These are phyloP conservation scores for Monochamus saltuarius DNA, from an alignment of 1,140 invertebrate genomes.

Conservation along the genomic window DNA sequence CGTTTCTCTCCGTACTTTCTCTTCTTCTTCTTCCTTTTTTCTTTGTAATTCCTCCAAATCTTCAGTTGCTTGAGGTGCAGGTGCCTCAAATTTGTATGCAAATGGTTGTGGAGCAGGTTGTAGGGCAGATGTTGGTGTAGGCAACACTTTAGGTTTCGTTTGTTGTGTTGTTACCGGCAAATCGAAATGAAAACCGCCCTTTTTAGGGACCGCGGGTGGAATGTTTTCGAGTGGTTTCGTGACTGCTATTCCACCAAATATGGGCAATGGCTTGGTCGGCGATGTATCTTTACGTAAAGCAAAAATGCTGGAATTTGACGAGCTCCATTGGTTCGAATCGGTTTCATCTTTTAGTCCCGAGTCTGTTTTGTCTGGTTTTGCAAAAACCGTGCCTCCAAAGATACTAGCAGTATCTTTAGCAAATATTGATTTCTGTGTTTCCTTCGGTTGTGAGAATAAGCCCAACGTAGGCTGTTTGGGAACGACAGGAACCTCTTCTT, in stretches of 20 bases:
- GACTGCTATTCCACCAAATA: neutral
- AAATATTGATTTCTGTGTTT: neutral
- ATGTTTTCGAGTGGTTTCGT: neutral
- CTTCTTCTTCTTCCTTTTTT: conserved; percentile 15
- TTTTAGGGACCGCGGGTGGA: conserved; percentile 6
- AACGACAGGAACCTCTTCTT: neutral
- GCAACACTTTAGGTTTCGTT: neutral
- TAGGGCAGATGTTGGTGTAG: neutral
- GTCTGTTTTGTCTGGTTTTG: neutral
- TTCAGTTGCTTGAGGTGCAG: conserved; percentile 9
- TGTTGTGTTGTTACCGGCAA: neutral
- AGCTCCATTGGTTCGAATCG: neutral
- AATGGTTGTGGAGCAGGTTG: neutral
- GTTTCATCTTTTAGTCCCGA: neutral
- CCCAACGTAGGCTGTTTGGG: too few relatives aligned
- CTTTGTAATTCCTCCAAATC: conserved; percentile 24
- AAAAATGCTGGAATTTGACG: conserved; percentile 6
- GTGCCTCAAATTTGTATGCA: neutral
- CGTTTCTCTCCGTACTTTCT: conserved; percentile 44
- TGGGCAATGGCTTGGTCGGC: neutral
- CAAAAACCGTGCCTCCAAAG: neutral
- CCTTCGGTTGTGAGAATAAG: too few relatives aligned
- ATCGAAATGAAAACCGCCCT: conserved; percentile 25
- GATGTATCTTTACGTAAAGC: neutral
- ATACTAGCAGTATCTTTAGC: neutral